Evolutionary conservation across 2,113 vertebrate species (phyloP), one percentile per base, ranked within the genome.

Genomic region (Podocnemis expansa): DNA sequence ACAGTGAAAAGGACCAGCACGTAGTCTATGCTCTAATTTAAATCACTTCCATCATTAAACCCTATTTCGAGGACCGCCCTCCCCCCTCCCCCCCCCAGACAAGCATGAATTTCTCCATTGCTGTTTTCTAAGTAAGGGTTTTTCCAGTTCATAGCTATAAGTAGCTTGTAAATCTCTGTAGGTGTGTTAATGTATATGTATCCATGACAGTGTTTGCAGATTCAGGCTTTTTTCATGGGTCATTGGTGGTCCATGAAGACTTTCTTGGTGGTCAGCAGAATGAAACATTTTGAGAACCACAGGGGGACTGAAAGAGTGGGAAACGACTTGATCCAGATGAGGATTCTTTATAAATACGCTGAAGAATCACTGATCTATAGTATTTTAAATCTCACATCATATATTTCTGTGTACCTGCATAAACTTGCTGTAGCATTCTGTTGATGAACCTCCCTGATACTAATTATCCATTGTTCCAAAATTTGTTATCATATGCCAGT

Each of bases 381-480:
- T 81, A 63, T 88, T 78, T 79, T 47, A 54, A 6, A 63, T 89
- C 88, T 92, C 88, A 55, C 88, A 47, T 6, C 6, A 14, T 45
- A 11, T 58, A 43, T 92, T 87, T 89, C 81, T 89, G 83, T 41
- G 58, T 60, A 78, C 81, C 78, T 93, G 79, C 75, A 78, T 91
- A 45, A 87, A 63, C 88, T 95, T 94, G 88, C 89, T 24, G 10
- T 84, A 83, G 84, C 88, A 88, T 51, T 73, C 81, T 82, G 87
- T 56, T 76, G 56, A 84, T 67, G 52, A 95, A 76, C 51, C 3
- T 82, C 84, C 84, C 52, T 90, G 83, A 70, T 90, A 27, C 67
- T 92, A 89, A 89, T 89, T 47, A 78, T 82, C 60, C 94, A 58
- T 16, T 56, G 49, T 84, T 13, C 85, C 87, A 2, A 47, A 60